Evolutionary conservation across 1,140 invertebrate species (phyloP), one percentile per base, ranked within the genome.

Genomic region (Tigriopus japonicus): DNA sequence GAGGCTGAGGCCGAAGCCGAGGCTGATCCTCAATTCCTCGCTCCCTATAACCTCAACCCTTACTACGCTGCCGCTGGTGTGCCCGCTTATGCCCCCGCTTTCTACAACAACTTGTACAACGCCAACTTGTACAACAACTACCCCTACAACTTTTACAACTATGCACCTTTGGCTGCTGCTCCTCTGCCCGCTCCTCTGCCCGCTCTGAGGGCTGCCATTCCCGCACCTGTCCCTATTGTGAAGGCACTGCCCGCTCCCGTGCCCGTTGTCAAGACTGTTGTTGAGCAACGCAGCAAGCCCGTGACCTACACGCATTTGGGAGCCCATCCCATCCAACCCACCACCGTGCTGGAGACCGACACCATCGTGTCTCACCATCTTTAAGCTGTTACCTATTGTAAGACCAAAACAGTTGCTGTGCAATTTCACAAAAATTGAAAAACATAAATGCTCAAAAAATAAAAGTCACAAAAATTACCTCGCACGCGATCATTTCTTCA

Each of bases 241-340:
- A 42, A n/a, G 12, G 56, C 40, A 14, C 19, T 56, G 10, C 10
- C 24, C 28, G 40, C 12, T 42, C 28, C 28, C 28, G 56, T 23
- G 6, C 56, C 56, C 56, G 12, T 28, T 23, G 56, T 58, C 40
- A 42, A 13, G n/a, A 19, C 56, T n/a, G 56, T 58, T 5, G 56
- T 58, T 2, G 56, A 58, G 40, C 13, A 28, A 14, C 24, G 15
- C 21, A 41, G 24, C 17, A 41, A 41, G 23, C 23, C 40, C 40
- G 40, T 58, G 23, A 58, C 56, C n/a, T 58, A 58, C 56, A 58
- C 56, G 5, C 56, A 58, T 41, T 58, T 58, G 56, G 56, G 56
- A 40, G 56, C 56, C 35, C 56, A 58, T 41, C 56, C 56, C 40
- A 58, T 58, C 40, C 23, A 28, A 13, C 56, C 56, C 17, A 58